Evolutionary conservation across 2,797 vertebrate species (phyloP).

Genomic region (Gymnothorax javanicus): DNA sequence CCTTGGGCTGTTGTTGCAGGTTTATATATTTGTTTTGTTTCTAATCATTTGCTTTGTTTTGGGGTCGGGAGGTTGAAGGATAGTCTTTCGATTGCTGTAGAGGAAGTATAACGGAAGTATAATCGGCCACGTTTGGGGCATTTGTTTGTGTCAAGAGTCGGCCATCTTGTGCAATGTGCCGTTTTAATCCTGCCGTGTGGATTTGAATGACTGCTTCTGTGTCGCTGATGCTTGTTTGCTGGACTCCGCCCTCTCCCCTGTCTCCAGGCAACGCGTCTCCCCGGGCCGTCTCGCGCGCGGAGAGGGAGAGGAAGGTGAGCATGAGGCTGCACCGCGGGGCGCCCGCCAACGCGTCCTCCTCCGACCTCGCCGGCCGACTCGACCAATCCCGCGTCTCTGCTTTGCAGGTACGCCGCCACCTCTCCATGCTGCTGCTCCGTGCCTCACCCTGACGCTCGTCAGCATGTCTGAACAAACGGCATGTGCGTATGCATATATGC

Average conservation of each 20-base stretch:
- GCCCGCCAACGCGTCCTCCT: slow-evolving; percentile 91
- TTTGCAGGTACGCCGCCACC: slow-evolving; percentile 80
- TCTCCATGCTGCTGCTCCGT: background rate
- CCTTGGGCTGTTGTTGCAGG: too few species aligned
- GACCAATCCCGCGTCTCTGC: slow-evolving; percentile 93
- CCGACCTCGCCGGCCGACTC: slow-evolving; percentile 90
- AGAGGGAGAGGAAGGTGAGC: slow-evolving; percentile 95
- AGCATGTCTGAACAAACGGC: background rate
- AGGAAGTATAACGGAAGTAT: background rate
- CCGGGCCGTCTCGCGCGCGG: slow-evolving; percentile 89
- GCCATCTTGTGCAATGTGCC: background rate
- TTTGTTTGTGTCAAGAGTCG: background rate
- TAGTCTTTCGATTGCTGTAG: too few species aligned
- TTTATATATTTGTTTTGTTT: too few species aligned
- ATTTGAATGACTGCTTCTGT: background rate
- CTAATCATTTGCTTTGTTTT: too few species aligned
- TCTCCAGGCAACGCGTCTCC: slow-evolving; percentile 88
- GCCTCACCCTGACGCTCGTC: background rate
- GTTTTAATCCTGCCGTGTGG: background rate
- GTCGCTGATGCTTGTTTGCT: background rate
- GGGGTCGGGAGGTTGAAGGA: too few species aligned
- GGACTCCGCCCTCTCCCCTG: background rate
- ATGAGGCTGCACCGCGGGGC: slow-evolving; percentile 95
- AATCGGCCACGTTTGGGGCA: background rate
- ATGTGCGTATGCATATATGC: background rate